A percentile compares a stretch with the other conserved stretches of the same genome.
Conservation (phyloP, 2,888 invertebrate genomes). For the Criorhina ranunculi region DNA sequence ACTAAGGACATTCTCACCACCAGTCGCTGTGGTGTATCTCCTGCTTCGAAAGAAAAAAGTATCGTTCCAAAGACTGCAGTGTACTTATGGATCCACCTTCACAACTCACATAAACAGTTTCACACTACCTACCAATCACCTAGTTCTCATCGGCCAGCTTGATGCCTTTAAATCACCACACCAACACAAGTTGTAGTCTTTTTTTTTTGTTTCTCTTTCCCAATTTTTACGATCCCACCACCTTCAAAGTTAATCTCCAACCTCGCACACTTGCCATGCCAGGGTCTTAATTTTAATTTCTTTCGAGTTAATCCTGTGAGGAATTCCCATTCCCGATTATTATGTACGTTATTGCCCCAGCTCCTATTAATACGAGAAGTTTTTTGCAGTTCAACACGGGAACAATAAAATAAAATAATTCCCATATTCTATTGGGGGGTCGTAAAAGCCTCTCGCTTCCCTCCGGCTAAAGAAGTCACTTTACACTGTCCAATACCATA, state of each 20-base stretch:
- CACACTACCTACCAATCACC: no score
- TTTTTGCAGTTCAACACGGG: slow-evolving; percentile 28
- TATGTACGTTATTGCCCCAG: slow-evolving; percentile 24
- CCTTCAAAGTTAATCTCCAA: slow-evolving; percentile 7
- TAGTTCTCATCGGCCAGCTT: no score
- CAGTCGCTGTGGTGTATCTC: no score
- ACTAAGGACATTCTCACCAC: no score
- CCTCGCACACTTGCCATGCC: slow-evolving; percentile 27
- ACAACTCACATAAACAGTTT: no score
- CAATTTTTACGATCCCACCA: slow-evolving; percentile 23
- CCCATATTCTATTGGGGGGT: slow-evolving; percentile 6
- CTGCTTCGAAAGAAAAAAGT: no score
- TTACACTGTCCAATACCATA: not conserved
- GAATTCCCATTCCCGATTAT: slow-evolving; percentile 38
- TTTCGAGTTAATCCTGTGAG: slow-evolving; percentile 38
- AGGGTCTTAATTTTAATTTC: slow-evolving; percentile 34
- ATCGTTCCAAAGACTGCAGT: no score
- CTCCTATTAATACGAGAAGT: slow-evolving; percentile 4
- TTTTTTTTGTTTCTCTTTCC: not conserved
- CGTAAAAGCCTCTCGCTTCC: not conserved
- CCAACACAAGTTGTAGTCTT: no score
- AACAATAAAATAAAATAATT: slow-evolving; percentile 31
- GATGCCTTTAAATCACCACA: no score
- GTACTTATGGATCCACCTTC: no score
- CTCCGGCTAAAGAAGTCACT: slow-evolving; percentile 1